These are phyloP conservation scores for Antechinus flavipes DNA, from an alignment of 2,113 vertebrate species.

Conservation along the genomic window DNA sequence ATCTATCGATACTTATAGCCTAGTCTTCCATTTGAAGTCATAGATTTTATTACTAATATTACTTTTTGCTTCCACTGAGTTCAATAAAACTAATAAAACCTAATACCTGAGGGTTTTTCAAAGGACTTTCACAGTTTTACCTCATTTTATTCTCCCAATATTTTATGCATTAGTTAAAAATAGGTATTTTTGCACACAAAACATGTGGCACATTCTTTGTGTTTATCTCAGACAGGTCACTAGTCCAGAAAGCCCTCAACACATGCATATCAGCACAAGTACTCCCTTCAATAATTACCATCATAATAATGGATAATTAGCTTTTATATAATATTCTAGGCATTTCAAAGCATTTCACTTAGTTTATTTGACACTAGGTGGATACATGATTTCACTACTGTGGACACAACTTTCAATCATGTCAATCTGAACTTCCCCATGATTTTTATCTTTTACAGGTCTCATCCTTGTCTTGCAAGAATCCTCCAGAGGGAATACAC, in stretches of 20 bases:
- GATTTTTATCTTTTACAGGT: background rate
- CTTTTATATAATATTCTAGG: background rate
- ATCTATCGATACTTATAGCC: background rate
- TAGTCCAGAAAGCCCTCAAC: slow-evolving; percentile 20
- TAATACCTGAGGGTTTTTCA: background rate
- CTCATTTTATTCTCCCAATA: background rate
- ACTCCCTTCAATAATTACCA: background rate
- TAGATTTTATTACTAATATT: background rate
- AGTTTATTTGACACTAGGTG: background rate
- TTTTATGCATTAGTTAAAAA: background rate
- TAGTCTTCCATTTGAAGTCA: background rate
- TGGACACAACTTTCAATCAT: background rate
- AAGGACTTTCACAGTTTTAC: background rate
- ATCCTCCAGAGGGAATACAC: background rate
- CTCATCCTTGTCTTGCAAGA: background rate
- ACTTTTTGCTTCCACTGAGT: slow-evolving; percentile 1
- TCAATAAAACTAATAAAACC: background rate
- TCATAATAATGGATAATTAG: background rate
- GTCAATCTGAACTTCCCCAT: background rate
- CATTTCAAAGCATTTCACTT: background rate
- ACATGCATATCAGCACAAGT: background rate
- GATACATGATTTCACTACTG: background rate
- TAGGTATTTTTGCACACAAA: background rate
- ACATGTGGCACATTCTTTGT: background rate
- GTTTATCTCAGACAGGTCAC: background rate